A percentile compares a stretch with the other conserved stretches of the same genome.
phyloP scores from a whole-genome alignment of 2,797 vertebrate genomes.

The Microtus californicus region DNA sequence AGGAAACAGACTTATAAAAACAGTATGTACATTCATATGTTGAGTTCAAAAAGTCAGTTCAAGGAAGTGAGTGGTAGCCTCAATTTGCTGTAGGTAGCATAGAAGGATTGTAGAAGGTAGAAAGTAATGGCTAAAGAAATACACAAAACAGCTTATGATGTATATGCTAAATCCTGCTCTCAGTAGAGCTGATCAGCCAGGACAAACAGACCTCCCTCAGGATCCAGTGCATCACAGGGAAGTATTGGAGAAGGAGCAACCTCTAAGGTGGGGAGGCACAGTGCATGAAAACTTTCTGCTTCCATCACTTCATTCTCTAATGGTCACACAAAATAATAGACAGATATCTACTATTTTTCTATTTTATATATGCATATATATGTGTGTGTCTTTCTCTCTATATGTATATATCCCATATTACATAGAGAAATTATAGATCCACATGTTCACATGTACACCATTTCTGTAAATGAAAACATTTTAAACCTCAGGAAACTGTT shows the following conservation, averaged over 20 bases:
- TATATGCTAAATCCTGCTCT: background rate
- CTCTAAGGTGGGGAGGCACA: background rate
- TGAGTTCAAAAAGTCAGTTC: background rate
- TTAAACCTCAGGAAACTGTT: conserved; percentile 9
- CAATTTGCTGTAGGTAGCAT: background rate
- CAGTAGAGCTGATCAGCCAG: background rate
- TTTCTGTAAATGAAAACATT: background rate
- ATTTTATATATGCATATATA: background rate
- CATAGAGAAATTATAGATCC: background rate
- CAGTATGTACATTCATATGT: background rate
- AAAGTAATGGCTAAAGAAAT: background rate
- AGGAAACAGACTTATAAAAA: background rate
- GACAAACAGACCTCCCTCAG: background rate
- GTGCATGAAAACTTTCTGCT: background rate
- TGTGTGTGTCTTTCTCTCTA: background rate
- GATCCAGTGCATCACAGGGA: background rate
- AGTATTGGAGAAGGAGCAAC: too few relatives aligned
- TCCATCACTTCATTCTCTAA: background rate
- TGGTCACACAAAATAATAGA: background rate
- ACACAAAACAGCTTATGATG: background rate
- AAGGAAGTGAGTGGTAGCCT: background rate
- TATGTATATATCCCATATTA: background rate
- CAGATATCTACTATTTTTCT: background rate
- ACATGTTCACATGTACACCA: background rate
- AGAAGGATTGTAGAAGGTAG: background rate